These are phyloP conservation scores for Siphamia tubifer DNA, from an alignment of 2,113 vertebrate species.

Conservation along the genomic window DNA sequence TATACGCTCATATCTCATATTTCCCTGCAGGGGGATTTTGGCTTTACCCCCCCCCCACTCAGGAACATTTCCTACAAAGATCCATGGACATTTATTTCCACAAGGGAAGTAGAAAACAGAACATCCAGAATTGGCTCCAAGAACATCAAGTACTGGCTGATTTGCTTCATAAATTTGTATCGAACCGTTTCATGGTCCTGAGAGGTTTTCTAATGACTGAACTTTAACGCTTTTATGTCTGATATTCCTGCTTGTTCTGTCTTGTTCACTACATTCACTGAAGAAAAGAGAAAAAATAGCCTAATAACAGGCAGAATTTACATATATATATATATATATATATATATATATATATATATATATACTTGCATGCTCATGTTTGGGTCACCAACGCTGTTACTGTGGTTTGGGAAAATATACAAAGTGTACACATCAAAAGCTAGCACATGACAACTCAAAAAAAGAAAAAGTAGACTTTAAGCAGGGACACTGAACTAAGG, in stretches of 20 bases:
- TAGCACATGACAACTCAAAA: no score
- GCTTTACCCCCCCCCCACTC: neutral
- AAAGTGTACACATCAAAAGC: no score
- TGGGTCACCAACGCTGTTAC: no score
- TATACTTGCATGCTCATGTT: no score
- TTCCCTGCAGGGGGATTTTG: neutral
- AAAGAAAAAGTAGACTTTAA: no score
- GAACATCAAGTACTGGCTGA: conserved; percentile 37
- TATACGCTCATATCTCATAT: conserved; percentile 10
- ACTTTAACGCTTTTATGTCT: conserved; percentile 22
- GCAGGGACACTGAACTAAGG: no score
- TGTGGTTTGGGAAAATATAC: no score
- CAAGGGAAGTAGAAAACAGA: conserved; percentile 1
- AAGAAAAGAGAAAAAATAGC: neutral
- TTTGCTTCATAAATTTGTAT: conserved; percentile 35
- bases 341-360: no score
- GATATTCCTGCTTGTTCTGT: conserved; percentile 9
- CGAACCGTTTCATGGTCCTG: conserved; percentile 11
- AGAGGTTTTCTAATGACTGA: conserved; percentile 36
- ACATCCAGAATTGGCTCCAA: conserved; percentile 2
- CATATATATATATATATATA: no score
- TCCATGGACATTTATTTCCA: conserved; percentile 20
- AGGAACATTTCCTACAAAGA: conserved; percentile 17
- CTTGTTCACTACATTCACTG: conserved; percentile 3
- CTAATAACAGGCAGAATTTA: neutral